Evolutionary conservation across 2,113 vertebrate genomes (phyloP).

Genomic region (Hiodon tergisus): DNA sequence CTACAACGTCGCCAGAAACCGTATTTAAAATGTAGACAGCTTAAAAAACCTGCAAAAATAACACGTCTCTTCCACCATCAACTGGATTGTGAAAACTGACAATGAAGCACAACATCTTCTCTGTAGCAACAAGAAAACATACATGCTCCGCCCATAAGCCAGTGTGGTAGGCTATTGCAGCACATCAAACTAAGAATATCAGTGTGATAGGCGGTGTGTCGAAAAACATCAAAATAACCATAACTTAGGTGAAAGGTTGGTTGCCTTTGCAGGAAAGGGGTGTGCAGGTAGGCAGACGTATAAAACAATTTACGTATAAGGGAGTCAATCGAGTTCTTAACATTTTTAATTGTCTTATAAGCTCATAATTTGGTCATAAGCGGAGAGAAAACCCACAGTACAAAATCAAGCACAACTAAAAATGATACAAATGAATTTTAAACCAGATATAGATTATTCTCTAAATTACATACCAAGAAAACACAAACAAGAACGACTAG

Average conservation of each 20-base stretch:
- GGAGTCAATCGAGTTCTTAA: background rate
- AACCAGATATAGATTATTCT: too few species aligned
- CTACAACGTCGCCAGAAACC: background rate
- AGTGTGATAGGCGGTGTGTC: too few species aligned
- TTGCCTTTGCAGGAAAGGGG: conserved; percentile 44
- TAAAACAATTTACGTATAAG: too few species aligned
- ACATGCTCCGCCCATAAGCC: conserved; percentile 15
- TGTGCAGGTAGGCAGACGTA: conserved; percentile 16
- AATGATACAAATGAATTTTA: too few species aligned
- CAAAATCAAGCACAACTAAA: too few species aligned
- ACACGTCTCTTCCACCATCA: background rate
- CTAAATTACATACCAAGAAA: too few species aligned
- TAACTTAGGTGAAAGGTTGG: conserved; percentile 42
- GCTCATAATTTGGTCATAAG: too few species aligned
- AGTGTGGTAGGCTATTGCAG: conserved; percentile 42
- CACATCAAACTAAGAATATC: too few species aligned
- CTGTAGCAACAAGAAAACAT: conserved; percentile 45
- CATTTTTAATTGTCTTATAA: background rate
- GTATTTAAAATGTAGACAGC: background rate
- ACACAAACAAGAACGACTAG: too few species aligned
- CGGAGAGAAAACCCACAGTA: too few species aligned
- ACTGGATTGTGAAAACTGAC: conserved; percentile 24
- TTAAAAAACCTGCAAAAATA: background rate
- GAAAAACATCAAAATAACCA: conserved; percentile 20
- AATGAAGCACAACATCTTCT: conserved; percentile 44